Base-by-base conservation (phyloP, 2,888 invertebrate genomes). In the Lacanobia oleracea region DNA sequence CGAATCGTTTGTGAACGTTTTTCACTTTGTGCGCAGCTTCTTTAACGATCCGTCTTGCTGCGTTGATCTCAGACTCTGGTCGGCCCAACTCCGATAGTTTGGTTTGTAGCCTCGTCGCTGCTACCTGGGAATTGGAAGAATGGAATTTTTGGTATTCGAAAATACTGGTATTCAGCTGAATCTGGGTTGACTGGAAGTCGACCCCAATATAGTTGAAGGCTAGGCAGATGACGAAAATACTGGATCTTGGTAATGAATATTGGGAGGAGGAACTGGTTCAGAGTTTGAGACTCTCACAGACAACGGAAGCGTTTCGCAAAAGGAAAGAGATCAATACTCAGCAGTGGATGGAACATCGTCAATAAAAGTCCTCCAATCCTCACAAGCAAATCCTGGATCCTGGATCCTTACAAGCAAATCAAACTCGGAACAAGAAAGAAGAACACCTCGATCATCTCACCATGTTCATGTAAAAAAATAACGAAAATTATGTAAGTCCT, bases 11-110 rank as follows among this genome's bases (percentile, higher is more conserved):
- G 86, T 95, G 95, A 2, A 96, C 93, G 51, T 91, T 95, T 75
- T 94, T 95, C 1, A 96, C 94, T 81, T 94, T 94, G 64, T 93
- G 93, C 40, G 95, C 95, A 1, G 96, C 96, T 68, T 94, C 92
- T 61, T 86, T 88, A n/a, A 96, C 95, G 12, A 95, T 94, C 84
- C 94, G 93, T 33, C 93, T 87, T 69, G 95, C 96, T 2, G 95
- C 92, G 71, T 91, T 94, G 67, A 96, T 95, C 86, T 96, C 96
- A 0, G 93, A 91, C 82, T 93, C 94, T 0, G 96, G 95, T 72
- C 95, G 87, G 21, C 96, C 96, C 16, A 96, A 87, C 80, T 96
- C 96, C 0, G 95, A 95, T 10, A 96, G 84, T 79, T 95, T 96
- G 82, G 85, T 93, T 79, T 96, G 96, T 21, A 96, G 89, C 43